Percentiles rank a stretch among this genome's conserved stretches.
These are phyloP conservation scores for Capitulum mitella DNA, from an alignment of 2,888 invertebrate genomes.

Conservation along the genomic window DNA sequence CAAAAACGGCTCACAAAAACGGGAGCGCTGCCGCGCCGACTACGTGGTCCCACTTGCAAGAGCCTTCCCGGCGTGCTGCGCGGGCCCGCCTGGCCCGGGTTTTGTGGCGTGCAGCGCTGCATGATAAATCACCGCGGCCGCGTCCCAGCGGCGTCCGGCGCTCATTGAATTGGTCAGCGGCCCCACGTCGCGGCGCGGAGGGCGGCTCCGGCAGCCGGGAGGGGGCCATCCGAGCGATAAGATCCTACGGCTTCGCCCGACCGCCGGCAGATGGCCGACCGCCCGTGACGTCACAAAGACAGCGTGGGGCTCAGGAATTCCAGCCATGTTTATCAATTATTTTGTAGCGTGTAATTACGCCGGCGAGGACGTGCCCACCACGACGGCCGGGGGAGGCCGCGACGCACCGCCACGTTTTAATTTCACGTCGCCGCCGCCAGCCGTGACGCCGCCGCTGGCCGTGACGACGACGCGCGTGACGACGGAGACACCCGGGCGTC, in stretches of 20 bases:
- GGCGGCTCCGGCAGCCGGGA: background rate
- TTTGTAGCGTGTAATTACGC: conserved; percentile 7
- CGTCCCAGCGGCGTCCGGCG: background rate
- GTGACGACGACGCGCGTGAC: background rate
- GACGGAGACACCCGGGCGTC: background rate
- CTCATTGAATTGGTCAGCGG: background rate
- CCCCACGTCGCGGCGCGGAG: background rate
- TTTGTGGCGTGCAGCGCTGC: background rate
- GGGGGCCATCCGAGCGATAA: too few relatives aligned
- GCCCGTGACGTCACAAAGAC: conserved; percentile 2
- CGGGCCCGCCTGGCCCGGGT: background rate
- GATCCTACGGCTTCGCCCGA: too few relatives aligned
- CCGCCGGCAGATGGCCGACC: background rate
- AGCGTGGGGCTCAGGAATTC: background rate
- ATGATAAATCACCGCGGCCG: background rate
- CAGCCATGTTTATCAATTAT: conserved; percentile 25
- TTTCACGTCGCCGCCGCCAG: background rate
- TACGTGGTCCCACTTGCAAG: background rate
- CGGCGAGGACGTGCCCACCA: background rate
- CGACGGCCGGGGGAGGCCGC: background rate
- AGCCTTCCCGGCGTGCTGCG: background rate
- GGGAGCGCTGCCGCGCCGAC: too few relatives aligned
- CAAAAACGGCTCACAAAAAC: background rate
- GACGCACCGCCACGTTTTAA: background rate
- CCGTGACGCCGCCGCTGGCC: background rate